Conservation (phyloP, 2,113 vertebrate species). For the Muntiacus muntjak region DNA sequence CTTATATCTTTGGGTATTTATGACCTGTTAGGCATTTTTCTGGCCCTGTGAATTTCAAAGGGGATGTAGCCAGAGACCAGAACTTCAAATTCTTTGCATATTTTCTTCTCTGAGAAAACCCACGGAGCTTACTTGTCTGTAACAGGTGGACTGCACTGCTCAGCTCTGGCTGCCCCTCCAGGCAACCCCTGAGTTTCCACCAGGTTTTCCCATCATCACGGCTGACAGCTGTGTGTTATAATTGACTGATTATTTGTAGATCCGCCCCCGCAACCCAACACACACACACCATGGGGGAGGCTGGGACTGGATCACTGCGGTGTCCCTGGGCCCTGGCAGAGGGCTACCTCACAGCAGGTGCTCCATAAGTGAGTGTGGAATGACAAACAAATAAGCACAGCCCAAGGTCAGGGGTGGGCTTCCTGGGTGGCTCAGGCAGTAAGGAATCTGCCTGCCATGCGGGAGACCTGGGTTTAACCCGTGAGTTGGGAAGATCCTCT, state of each 20-base stretch:
- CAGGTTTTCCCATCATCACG: rapidly evolving
- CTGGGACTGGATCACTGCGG: neutral
- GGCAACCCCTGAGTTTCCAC: neutral
- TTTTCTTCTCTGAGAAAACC: neutral
- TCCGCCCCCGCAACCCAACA: neutral
- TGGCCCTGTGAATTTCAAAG: neutral
- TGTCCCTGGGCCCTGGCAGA: neutral
- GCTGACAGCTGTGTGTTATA: neutral
- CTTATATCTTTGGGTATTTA: neutral
- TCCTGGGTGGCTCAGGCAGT: neutral
- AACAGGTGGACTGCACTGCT: neutral
- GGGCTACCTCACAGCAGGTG: neutral
- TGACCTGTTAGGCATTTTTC: neutral
- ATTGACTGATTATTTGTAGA: neutral
- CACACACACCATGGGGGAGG: neutral
- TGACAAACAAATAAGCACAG: neutral
- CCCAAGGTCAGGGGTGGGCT: neutral
- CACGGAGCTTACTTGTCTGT: neutral
- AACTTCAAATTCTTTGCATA: neutral
- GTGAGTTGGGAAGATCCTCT: neutral
- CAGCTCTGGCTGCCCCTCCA: rapidly evolving
- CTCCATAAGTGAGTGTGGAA: neutral
- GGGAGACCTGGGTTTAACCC: neutral
- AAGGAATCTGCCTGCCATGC: neutral
- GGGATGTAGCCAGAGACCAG: neutral